Evolutionary conservation across 37 sponge, comb jelly and placozoan genomes (phyloP), one percentile per base, ranked within the genome.

Genomic region (Agelas oroides): DNA sequence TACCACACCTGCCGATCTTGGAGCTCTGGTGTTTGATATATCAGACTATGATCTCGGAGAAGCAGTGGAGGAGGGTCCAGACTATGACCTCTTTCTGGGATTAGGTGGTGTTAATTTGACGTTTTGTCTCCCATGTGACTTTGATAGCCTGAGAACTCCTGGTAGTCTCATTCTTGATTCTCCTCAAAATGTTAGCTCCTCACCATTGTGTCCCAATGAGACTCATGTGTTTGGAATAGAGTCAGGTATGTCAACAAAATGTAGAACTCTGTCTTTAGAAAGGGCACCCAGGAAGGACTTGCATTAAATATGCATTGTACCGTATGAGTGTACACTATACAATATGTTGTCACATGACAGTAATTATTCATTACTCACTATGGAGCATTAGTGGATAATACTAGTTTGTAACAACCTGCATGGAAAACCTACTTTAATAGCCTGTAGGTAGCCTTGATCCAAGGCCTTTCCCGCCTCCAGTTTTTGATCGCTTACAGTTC

Each of bases 101-200:
- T 12, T 90, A 23, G 90, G 84, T 75, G 61, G 84, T 33, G 38
- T 90, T 28, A 74, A 46, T 13, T 36, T 90, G 53, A 84, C 85
- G 30, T 90, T 76, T 38, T 75, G 78, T 63, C 75, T 90, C 19
- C 86, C 90, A 0, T 90, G 90, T 85, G 70, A 90, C 80, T 90
- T 73, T 79, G 75, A 84, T 53, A 36, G 11, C 28, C 85, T 90
- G 34, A 32, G 5, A n/a, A 55, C 56, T 19, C 65, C 62, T 20
- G 89, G 89, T 6, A 58, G 23, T n/a, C 59, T 89, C 1, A 30
- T 54, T 0, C 57, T 89, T 1, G 23, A 0, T n/a, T 61, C 23
- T 2, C 84, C 84, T 13, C 1, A 53, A 5, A 19, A 16, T 0
- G 39, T 89, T 30, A 31, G 58, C 17, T 71, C 72, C n/a, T 72